Base-by-base conservation (phyloP, 2,113 vertebrate genomes). In the Hylia prasina region DNA sequence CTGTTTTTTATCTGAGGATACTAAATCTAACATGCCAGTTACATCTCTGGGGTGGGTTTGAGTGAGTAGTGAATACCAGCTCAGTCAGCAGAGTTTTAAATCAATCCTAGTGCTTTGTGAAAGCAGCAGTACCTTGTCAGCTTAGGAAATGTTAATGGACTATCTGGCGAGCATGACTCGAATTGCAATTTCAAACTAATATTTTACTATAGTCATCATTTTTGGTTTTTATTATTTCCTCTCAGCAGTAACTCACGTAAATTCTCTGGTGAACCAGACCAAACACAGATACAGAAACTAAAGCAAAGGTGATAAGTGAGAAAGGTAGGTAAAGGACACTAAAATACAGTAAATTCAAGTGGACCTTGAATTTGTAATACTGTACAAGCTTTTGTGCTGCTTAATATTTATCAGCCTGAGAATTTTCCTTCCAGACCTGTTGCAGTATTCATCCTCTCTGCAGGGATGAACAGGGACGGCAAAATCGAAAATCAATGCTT, bases 71-170 rank as follows among this genome's bases (percentile, higher is more conserved):
- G 80, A 86, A 86, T 47, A 23, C 33, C n/a, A 65, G 56, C 91
- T 61, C 76, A 54, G 86, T 61, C 91, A 84, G 83, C 48, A 68
- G 80, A 87, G 83, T 78, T 92, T 47, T 82, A 64, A 84, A 92
- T 96, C 72, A 70, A 68, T 87, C n/a, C 50, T 21, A 5, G 28
- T 6, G 35, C 58, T 93, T 63, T 71, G 64, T 39, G 44, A 84
- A 84, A 91, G 78, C 4, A 5, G 28, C 69, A 89, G 33, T 17
- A 71, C 31, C 48, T 54, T 82, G 77, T 87, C 78, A 64, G 28
- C 44, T 68, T 79, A 54, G 87, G 53, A 87, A 96, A 82, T 82
- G 81, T 57, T 95, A 95, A 92, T 82, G 77, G 65, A 56, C 25
- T 81, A 45, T 35, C 28, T 89, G 83, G 61, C 3, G 20, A 87